Evolutionary conservation across 2,888 invertebrate genomes (phyloP), one percentile per base, ranked within the genome.

Genomic region (Mimachlamys varia): DNA sequence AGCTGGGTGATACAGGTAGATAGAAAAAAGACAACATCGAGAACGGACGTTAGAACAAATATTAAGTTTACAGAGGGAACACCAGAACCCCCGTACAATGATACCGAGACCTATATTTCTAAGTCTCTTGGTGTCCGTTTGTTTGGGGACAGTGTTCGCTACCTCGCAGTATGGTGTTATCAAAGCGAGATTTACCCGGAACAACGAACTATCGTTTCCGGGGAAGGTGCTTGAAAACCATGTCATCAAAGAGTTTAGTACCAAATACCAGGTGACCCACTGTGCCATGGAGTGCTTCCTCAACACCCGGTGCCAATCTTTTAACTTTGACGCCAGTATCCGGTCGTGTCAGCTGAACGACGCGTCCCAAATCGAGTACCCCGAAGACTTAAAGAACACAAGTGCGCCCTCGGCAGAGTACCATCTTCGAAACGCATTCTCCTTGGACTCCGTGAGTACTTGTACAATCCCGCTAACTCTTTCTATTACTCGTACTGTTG

Each of bases 211-310:
- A n/a, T 93, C 94, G 33, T 93, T 90, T 88, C 90, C 90, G 0
- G 94, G 93, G 33, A 92, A 93, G 53, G 89, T 92, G 19, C 89
- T 95, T 22, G 90, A 91, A 12, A 94, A 93, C 12, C 94, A 95
- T 89, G 91, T 92, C 50, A 90, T 94, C 76, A 91, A 92, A 87
- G 92, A 92, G 89, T 93, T 93, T 89, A 91, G 92, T 49, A 93
- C 94, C 49, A 94, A 94, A 88, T 91, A 90, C 49, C 92, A 94
- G 33, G 93, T 92, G 53, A 94, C 94, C 22, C 96, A 95, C 87
- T 96, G 96, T 88, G 95, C 96, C 2, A 92, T 95, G 91, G 95
- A 95, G 87, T 96, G 96, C 91, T 92, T 95, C 17, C 94, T 93
- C 62, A 90, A 93, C 12, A 88, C 90, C 22, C 90, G 90, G n/a